Evolutionary conservation across 2,113 vertebrate genomes (phyloP).

Genomic region (Nesogale talazaci): DNA sequence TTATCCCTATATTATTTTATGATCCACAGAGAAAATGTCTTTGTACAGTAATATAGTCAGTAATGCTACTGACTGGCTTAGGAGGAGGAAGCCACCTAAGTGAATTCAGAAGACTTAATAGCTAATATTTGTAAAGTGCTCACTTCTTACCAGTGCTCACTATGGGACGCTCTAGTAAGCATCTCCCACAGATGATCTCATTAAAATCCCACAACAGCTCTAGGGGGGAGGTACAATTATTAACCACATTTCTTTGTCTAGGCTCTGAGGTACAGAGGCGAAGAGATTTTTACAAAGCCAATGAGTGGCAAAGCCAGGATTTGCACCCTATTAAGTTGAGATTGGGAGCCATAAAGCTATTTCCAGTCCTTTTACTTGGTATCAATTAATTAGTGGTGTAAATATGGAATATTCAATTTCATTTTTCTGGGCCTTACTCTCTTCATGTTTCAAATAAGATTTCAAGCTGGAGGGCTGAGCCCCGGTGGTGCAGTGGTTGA

Average conservation of each 20-base stretch:
- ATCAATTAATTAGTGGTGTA: background rate
- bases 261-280: background rate
- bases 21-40: background rate
- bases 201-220: background rate
- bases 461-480: background rate
- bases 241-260: background rate
- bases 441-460: background rate
- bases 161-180: background rate
- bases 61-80: background rate
- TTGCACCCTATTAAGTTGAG: background rate
- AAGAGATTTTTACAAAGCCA: background rate
- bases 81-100: background rate
- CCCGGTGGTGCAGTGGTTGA: too few relatives aligned
- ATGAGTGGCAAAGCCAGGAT: background rate
- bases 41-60: background rate
- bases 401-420: background rate
- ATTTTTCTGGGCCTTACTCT: background rate
- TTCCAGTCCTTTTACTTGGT: background rate
- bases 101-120: background rate
- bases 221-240: background rate
- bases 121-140: background rate
- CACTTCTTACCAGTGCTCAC: background rate
- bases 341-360: background rate
- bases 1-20: background rate
- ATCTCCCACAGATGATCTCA: background rate